These are phyloP conservation scores for Bembecia ichneumoniformis DNA, from an alignment of 2,888 invertebrate genomes.

Conservation along the genomic window DNA sequence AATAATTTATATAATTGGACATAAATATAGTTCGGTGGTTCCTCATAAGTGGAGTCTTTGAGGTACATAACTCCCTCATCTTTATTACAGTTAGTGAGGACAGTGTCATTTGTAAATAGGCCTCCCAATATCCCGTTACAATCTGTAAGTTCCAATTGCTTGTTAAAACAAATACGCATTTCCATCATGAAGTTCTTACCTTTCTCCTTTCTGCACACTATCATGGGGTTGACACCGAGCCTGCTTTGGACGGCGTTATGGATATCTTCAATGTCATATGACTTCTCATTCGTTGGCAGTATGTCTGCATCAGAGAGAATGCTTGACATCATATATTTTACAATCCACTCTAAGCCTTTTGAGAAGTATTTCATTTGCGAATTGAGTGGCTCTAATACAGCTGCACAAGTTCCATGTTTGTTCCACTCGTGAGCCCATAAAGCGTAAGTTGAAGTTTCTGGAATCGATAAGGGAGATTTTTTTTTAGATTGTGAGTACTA, in stretches of 20 bases:
- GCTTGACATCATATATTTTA: slow-evolving; percentile 73
- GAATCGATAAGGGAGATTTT: slow-evolving; percentile 7
- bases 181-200: slow-evolving; percentile 76
- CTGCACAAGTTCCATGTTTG: slow-evolving; percentile 88
- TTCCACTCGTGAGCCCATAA: slow-evolving; percentile 88
- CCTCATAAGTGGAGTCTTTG: slow-evolving; percentile 18
- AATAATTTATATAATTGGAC: slow-evolving; percentile 71
- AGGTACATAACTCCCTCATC: slow-evolving; percentile 72
- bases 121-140: slow-evolving; percentile 71
- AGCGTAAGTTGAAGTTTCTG: slow-evolving; percentile 54
- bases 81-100: slow-evolving; percentile 74
- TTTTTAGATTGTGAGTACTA: not conserved
- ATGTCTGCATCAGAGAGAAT: slow-evolving; percentile 73
- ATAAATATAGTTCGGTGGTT: slow-evolving; percentile 43
- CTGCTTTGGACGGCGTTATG: slow-evolving; percentile 54
- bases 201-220: slow-evolving; percentile 76
- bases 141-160: slow-evolving; percentile 73
- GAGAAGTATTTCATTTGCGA: slow-evolving; percentile 79
- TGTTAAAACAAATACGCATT: slow-evolving; percentile 82
- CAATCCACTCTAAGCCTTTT: slow-evolving; percentile 74
- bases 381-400: slow-evolving; percentile 65
- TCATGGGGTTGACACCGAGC: slow-evolving; percentile 72
- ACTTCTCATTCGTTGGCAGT: slow-evolving; percentile 38
- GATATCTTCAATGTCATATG: slow-evolving; percentile 26
- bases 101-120: slow-evolving; percentile 22